These are phyloP conservation scores for Cavia aperea DNA, from an alignment of 2,113 vertebrate species.

Conservation along the genomic window DNA sequence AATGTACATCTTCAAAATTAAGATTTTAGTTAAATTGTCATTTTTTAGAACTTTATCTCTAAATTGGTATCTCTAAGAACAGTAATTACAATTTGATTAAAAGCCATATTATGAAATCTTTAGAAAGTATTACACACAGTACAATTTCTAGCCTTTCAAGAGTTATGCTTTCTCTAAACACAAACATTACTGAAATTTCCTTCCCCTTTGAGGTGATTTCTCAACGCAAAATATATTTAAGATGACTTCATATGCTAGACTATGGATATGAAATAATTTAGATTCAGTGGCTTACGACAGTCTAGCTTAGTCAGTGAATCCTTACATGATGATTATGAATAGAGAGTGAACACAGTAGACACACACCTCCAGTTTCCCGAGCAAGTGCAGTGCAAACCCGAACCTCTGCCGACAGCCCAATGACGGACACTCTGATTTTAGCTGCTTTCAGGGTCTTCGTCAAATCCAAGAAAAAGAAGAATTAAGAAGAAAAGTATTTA, in stretches of 20 bases:
- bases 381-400: constrained; percentile 93
- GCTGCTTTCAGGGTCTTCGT: constrained; percentile 86
- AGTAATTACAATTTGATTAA: constrained; percentile 36
- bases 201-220: background rate
- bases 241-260: constrained; percentile 9
- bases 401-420: constrained; percentile 95
- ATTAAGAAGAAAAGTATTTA: constrained; percentile 40
- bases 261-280: constrained; percentile 7
- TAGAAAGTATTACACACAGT: constrained; percentile 17
- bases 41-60: background rate
- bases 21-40: constrained; percentile 29
- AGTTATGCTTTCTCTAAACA: constrained; percentile 16
- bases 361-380: constrained; percentile 90
- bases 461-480: constrained; percentile 53
- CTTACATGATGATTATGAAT: constrained; percentile 12
- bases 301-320: constrained; percentile 1
- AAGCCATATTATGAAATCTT: constrained; percentile 10
- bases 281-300: constrained; percentile 2
- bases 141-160: constrained; percentile 38
- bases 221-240: constrained; percentile 20
- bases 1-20: constrained; percentile 34
- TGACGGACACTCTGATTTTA: constrained; percentile 94
- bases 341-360: constrained; percentile 49
- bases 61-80: constrained; percentile 32
- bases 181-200: background rate